A percentile compares a stretch with the other conserved stretches of the same genome.
Conservation (phyloP, 2,888 invertebrate genomes). For the Parelbella ahira region DNA sequence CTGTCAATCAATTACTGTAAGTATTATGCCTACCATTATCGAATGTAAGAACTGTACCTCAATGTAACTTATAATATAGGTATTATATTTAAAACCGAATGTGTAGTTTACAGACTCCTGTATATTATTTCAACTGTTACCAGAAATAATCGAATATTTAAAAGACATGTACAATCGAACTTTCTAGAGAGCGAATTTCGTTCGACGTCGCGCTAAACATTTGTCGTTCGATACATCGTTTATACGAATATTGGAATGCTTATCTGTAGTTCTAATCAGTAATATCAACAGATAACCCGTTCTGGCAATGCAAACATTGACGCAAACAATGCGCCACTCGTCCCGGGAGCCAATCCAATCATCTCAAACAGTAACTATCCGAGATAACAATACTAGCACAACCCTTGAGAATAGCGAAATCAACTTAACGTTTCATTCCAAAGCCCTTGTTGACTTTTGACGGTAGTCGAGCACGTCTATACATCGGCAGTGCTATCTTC, state of each 20-base stretch:
- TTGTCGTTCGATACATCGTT: conserved; percentile 20
- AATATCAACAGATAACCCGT: conserved; percentile 38
- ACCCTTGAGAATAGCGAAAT: conserved; percentile 75
- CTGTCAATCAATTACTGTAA: too few relatives aligned
- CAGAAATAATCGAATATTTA: too few relatives aligned
- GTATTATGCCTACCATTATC: too few relatives aligned
- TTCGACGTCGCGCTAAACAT: conserved; percentile 6
- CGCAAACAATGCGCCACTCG: conserved; percentile 64
- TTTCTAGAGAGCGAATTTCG: too few relatives aligned
- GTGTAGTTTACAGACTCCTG: too few relatives aligned
- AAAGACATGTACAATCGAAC: too few relatives aligned
- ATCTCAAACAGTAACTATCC: conserved; percentile 73
- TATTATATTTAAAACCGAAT: too few relatives aligned
- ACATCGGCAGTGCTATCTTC: conserved; percentile 75
- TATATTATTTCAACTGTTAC: too few relatives aligned
- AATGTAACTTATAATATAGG: too few relatives aligned
- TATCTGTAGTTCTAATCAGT: conserved; percentile 34
- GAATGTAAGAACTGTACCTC: too few relatives aligned
- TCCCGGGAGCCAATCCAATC: conserved; percentile 71
- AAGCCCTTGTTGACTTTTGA: conserved; percentile 78
- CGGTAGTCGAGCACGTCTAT: conserved; percentile 40
- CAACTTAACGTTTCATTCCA: conserved; percentile 71
- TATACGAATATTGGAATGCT: conserved; percentile 32
- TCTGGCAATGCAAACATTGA: conserved; percentile 42
- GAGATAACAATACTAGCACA: conserved; percentile 67